These are phyloP conservation scores for Drosophila sulfurigaster DNA, from an alignment of 1,140 invertebrate species.

Conservation along the genomic window DNA sequence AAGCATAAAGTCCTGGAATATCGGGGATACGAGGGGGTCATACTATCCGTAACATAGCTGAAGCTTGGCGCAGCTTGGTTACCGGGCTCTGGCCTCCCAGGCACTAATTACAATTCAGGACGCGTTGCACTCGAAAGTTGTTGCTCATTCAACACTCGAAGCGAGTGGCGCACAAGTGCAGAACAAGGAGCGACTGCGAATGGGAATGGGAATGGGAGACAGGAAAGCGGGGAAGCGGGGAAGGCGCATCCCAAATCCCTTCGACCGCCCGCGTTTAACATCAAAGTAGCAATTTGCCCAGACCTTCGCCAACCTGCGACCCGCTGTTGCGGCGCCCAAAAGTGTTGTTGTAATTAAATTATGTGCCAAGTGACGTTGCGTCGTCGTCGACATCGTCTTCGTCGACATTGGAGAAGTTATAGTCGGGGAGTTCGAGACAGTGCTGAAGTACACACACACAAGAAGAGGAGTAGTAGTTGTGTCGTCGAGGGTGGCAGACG, in stretches of 20 bases:
- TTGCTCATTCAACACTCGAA: slow-evolving; percentile 62
- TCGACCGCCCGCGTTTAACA: slow-evolving; percentile 17
- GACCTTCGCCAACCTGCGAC: not conserved
- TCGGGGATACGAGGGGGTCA: no score
- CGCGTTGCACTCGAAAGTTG: slow-evolving; percentile 61
- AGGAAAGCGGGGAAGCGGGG: not conserved
- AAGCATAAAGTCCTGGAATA: not conserved
- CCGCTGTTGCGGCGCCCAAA: slow-evolving; percentile 21
- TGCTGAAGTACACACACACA: not conserved
- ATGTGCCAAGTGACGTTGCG: slow-evolving; percentile 58
- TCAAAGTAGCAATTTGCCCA: slow-evolving; percentile 53
- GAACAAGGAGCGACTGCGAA: not conserved
- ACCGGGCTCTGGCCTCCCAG: not conserved
- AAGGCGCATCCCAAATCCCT: slow-evolving; percentile 3
- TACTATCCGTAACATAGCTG: not conserved
- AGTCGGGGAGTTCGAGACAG: slow-evolving; percentile 13
- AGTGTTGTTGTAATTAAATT: slow-evolving; percentile 63
- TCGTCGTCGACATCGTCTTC: not conserved
- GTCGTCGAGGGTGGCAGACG: not conserved
- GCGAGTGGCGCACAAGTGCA: slow-evolving; percentile 39
- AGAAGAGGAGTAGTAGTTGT: not conserved
- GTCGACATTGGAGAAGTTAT: slow-evolving; percentile 22
- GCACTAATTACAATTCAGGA: slow-evolving; percentile 63
- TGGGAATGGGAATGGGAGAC: no score
- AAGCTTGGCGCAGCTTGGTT: not conserved